These are phyloP conservation scores for Brachypterus glaber DNA, from an alignment of 2,888 invertebrate genomes.

Conservation along the genomic window DNA sequence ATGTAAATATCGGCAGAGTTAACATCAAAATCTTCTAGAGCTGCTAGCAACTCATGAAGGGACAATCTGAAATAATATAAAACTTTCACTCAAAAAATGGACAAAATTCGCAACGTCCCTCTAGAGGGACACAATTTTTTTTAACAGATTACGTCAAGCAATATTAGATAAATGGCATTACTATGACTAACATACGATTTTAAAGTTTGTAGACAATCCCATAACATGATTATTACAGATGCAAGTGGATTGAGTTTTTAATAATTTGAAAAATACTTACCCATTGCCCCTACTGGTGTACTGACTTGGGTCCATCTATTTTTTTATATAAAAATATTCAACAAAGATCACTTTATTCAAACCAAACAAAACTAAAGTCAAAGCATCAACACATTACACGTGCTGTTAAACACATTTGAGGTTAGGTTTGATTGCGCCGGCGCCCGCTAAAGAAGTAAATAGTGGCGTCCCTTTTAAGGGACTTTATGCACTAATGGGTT, in stretches of 20 bases:
- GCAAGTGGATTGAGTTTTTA: too few relatives aligned
- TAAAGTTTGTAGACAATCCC: too few relatives aligned
- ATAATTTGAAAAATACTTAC: not conserved
- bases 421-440: not conserved
- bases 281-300: not conserved
- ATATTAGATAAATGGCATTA: too few relatives aligned
- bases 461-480: not conserved
- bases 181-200: too few relatives aligned
- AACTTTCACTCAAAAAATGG: not conserved
- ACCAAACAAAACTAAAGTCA: too few relatives aligned
- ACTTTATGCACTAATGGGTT: not conserved
- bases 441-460: not conserved
- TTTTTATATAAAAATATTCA: not conserved
- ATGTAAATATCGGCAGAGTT: conserved; percentile 8
- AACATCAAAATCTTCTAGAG: conserved; percentile 8
- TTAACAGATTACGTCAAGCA: not conserved
- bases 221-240: too few relatives aligned
- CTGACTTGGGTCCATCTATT: not conserved
- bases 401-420: not conserved
- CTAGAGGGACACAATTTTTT: conserved; percentile 5
- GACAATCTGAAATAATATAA: conserved; percentile 5
- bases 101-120: conserved; percentile 5
- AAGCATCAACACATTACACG: too few relatives aligned
- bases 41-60: conserved; percentile 6
- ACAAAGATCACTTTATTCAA: too few relatives aligned